A percentile compares a stretch with the other conserved stretches of the same genome.
Conservation (phyloP, 1,140 invertebrate genomes). For the Meloidogyne floridensis region DNA sequence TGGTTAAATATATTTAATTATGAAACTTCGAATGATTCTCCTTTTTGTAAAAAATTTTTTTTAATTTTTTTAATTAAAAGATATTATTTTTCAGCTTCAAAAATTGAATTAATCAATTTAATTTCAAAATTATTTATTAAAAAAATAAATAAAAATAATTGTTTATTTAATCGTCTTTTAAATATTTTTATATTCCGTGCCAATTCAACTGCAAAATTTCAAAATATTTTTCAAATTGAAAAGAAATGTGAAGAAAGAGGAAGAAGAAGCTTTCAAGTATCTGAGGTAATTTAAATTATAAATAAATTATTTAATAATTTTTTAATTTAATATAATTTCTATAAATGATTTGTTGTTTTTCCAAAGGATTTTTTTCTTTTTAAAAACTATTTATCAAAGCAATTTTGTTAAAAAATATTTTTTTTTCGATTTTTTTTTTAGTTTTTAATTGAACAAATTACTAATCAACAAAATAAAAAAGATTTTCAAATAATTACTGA, state of each 20-base stretch:
- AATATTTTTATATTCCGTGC: slow-evolving; percentile 6
- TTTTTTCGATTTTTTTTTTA: slow-evolving; percentile 14
- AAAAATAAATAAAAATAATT: neutral
- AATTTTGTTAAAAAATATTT: too few species aligned
- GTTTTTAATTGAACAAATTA: slow-evolving; percentile 11
- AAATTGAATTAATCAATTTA: neutral
- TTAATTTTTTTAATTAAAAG: neutral
- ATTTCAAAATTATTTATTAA: neutral
- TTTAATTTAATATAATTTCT: neutral
- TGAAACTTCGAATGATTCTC: slow-evolving; percentile 39
- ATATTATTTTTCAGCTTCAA: neutral
- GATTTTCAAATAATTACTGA: neutral
- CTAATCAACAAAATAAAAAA: neutral
- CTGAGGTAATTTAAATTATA: neutral
- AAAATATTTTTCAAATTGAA: slow-evolving; percentile 12
- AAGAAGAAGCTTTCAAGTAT: too few species aligned
- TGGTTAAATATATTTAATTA: slow-evolving; percentile 57
- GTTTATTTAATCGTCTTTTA: slow-evolving; percentile 7
- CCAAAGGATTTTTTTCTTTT: too few species aligned
- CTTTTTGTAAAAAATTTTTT: slow-evolving; percentile 9
- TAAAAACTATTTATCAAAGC: too few species aligned
- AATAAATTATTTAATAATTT: neutral
- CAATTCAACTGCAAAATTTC: neutral
- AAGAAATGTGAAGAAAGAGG: neutral
- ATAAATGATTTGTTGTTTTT: too few species aligned